Base-by-base conservation (phyloP, 2,113 vertebrate genomes). In the Cheilinus undulatus region DNA sequence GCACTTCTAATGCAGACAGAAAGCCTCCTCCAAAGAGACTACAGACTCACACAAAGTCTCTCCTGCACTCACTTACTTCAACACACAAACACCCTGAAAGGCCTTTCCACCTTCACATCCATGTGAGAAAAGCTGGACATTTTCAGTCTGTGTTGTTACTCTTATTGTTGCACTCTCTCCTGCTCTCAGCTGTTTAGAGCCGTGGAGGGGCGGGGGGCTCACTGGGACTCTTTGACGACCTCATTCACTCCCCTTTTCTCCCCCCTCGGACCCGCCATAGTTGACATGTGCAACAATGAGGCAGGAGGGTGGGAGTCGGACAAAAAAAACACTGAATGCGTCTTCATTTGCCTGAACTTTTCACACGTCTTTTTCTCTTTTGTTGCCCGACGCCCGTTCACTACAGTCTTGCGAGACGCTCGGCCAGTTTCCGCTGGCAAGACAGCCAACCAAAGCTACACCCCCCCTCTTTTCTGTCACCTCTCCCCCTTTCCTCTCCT, bases 291-390 rank as follows among this genome's bases (percentile, higher is more conserved):
- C 83, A 67, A 91, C 89, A 92, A 91, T 88, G 78, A 83, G 71
- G 45, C 38, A 22, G 79, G 62, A 78, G 79, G 67, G 79, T 68
- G 83, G 83, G 83, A 75, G 88, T 65, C 3, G 77, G 60, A 80
- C 85, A 69, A 69, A 83, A 53, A 28, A 30, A 61, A 40, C 82
- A 58, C 78, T 90, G 84, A 92, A 91, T 91, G 90, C 74, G 76
- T 92, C 91, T 92, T 92, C 90, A 91, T 92, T 91, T 92, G 91
- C 89, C 84, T 89, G 82, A 91, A 92, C 91, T 92, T 91, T 91
- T 92, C 91, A 91, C 91, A 91, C 83, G 84, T 91, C 88, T 84
- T 70, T 80, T 68, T 45, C 66, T 46, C 86, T 85, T 90, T 92
- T 90, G 88, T 91, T 81, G 85, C 73, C 22, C 12, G 66, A 79